Base-by-base conservation (phyloP, 2,113 vertebrate genomes). In the Solea senegalensis region DNA sequence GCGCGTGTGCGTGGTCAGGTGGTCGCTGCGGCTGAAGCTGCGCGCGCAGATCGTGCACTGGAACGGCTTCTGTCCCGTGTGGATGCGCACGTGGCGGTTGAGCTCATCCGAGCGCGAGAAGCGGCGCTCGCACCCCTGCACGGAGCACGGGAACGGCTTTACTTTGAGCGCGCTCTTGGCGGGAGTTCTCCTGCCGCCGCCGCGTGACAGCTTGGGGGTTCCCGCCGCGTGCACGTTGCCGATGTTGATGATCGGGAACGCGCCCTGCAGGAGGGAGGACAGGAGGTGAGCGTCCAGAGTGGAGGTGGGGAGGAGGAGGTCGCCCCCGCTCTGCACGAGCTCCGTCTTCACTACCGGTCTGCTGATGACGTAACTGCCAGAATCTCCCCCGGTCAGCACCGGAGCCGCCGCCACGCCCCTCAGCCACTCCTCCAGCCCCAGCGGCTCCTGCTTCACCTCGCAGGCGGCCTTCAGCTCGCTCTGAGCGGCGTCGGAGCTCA, bases 11-110 rank as follows among this genome's bases (percentile, higher is more conserved):
- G 97, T 98, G 88, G 96, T 98, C 76, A 98, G 95, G 93, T 98
- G 97, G 94, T 98, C 97, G 48, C 97, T 98, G 91, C 97, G 96
- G 94, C 97, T 98, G 91, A 98, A 98, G 88, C 94, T 96, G 78
- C 97, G 91, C 86, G 96, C 73, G 91, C 97, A 98, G 86, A 98
- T 95, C 76, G 95, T 88, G 89, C 97, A 98, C 92, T 96, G 95
- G 93, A 98, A 98, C 34, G 96, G 97, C 55, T 98, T 98, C 93
- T 98, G 97, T n/a, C 97, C 97, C 0, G 97, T 97, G 85, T 98
- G 97, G 89, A 97, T 97, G 74, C 97, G 95, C 72, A 97, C 94
- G 91, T 97, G 97, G 68, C 97, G 83, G 88, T 97, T 98, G 58
- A 98, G 95, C 84, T 97, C 96, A 15, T 98, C 97, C 0, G 97